Evolutionary conservation across 92 coral and sea anemone species (phyloP).

Genomic region (Plumapathes pennacea): DNA sequence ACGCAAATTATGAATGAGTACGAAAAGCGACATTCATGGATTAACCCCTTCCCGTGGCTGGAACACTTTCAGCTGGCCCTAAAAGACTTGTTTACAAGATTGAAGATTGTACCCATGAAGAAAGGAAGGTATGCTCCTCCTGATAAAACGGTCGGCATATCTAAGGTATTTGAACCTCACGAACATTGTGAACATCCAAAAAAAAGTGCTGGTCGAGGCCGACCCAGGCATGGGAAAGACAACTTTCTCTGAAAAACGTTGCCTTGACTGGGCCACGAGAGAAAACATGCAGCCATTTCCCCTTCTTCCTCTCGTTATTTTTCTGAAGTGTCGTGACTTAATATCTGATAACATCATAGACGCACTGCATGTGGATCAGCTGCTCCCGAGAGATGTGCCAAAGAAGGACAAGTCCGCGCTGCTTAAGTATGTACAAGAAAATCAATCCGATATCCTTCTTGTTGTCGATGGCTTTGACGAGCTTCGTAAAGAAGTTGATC

Average conservation of each 20-base stretch:
- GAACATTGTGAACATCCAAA: constrained; percentile 10
- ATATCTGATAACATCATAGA: constrained; percentile 5
- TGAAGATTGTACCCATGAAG: constrained; percentile 13
- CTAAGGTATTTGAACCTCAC: constrained; percentile 21
- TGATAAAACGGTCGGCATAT: constrained; percentile 10
- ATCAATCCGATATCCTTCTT: constrained; percentile 16
- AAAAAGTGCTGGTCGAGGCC: constrained; percentile 39
- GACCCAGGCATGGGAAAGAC: constrained; percentile 40
- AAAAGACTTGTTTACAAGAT: constrained; percentile 19
- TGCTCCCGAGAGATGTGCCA: constrained; percentile 14
- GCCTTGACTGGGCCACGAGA: constrained; percentile 29
- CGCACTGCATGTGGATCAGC: constrained; percentile 26
- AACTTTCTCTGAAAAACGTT: constrained; percentile 18
- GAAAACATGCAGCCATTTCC: constrained; percentile 1
- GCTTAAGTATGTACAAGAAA: not conserved
- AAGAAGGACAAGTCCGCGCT: constrained; percentile 2
- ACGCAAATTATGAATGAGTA: no score
- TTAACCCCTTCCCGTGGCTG: constrained; percentile 10
- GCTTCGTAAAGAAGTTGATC: no score
- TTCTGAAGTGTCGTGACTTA: constrained; percentile 34
- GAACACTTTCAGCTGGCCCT: constrained; percentile 3
- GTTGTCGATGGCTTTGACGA: constrained; percentile 45
- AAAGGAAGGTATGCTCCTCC: constrained; percentile 7
- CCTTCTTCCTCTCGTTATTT: constrained; percentile 2
- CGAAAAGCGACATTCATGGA: no score